A percentile compares a stretch with the other conserved stretches of the same genome.
Evolutionary conservation across 2,113 vertebrate species (phyloP).

Genomic region (Otolemur garnettii): DNA sequence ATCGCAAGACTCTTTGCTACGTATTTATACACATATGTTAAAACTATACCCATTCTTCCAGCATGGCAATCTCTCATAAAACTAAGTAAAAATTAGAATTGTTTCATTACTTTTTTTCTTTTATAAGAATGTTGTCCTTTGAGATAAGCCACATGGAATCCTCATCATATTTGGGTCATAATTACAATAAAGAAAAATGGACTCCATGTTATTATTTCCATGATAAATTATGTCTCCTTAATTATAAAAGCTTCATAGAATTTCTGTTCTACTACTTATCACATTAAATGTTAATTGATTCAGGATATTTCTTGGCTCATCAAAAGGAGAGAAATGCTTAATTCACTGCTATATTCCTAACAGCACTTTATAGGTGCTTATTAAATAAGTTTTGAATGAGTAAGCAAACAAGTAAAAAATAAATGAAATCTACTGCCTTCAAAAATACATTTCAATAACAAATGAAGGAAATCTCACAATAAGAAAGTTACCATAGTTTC

Average conservation of each 20-base stretch:
- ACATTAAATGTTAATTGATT: not conserved
- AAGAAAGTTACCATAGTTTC: not conserved
- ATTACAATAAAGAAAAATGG: not conserved
- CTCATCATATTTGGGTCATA: not conserved
- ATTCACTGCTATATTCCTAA: not conserved
- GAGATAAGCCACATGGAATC: not conserved
- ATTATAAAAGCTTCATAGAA: not conserved
- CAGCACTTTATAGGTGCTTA: not conserved
- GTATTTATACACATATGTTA: not conserved
- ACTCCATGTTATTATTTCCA: not conserved
- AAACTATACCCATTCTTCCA: not conserved
- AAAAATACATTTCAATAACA: not conserved
- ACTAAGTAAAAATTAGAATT: constrained; percentile 6
- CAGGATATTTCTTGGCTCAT: not conserved
- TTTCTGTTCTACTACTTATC: not conserved
- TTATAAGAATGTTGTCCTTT: not conserved
- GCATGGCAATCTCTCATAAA: not conserved
- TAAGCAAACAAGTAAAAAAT: not conserved
- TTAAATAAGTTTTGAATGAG: not conserved
- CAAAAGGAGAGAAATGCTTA: not conserved
- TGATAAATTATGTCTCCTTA: not conserved
- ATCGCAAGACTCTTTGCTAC: not conserved
- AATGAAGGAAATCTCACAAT: not conserved
- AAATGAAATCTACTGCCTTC: not conserved
- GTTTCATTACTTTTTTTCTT: not conserved